Evolutionary conservation across 2,888 invertebrate species (phyloP), one percentile per base, ranked within the genome.

Genomic region (Autographa gamma): DNA sequence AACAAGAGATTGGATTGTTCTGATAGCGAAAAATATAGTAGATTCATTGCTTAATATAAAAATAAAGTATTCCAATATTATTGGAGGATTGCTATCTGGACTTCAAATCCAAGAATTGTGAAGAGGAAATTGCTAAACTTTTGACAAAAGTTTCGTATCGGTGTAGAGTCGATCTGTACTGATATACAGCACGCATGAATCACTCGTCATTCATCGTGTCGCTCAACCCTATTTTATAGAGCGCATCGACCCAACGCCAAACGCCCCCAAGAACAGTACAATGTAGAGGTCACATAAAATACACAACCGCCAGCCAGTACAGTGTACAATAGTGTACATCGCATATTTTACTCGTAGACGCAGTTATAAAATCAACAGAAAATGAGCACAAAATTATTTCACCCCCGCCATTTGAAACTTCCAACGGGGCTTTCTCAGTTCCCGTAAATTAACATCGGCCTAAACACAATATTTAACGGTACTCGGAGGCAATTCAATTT

Each of bases 401-500:
- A 60, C 18, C 43, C 68, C 52, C 48, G 13, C n/a, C 52, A 64
- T 70, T 52, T 59, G 48, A 54, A 11, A 63, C 65, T 70, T 65
- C 67, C 60, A 60, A 65, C n/a, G 77, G 56, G 69, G 48, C 48
- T 75, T 75, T 75, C 72, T 38, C 60, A 68, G 71, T 71, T 77
- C 82, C 76, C 83, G 77, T 71, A 81, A 81, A 83, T 83, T 79
- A 81, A 79, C 71, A 83, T 81, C 79, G 62, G 66, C 34, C 60
- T 63, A 62, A 79, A 73, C 69, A 68, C 63, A 77, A 71, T 75
- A 73, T 83, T 80, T 71, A 64, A 19, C 52, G 18, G 65, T 73
- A 80, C 77, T 81, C 80, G 82, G 82, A 74, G 67, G 72, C 71
- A 82, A 85, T 81, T 85, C 77, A 84, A 82, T 84, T 87, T 88